Evolutionary conservation across 2,797 vertebrate species (phyloP).

Genomic region (Molossus molossus): DNA sequence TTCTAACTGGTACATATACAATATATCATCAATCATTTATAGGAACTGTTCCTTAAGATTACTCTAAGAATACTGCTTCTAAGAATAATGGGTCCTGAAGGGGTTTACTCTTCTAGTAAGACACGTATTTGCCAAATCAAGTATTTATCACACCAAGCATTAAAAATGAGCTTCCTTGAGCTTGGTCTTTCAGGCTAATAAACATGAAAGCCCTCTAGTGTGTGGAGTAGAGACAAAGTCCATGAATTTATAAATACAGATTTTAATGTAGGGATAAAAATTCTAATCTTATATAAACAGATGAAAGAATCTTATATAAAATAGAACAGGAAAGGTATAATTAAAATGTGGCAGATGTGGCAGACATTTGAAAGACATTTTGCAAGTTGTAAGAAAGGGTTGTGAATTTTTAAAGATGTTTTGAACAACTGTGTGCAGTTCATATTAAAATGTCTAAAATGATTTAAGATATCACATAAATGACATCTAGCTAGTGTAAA

Average conservation of each 20-base stretch:
- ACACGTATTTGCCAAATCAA: conserved; percentile 51
- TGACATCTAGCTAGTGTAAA: not conserved
- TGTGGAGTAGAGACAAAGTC: conserved; percentile 1
- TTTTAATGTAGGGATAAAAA: conserved; percentile 58
- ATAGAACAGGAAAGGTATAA: conserved; percentile 64
- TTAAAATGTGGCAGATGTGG: conserved; percentile 53
- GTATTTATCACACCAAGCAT: conserved; percentile 68
- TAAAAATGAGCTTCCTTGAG: conserved; percentile 74
- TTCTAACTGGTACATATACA: conserved; percentile 51
- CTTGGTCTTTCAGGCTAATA: conserved; percentile 62
- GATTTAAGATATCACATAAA: not conserved
- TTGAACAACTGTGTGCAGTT: not conserved
- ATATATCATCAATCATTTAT: conserved; percentile 33
- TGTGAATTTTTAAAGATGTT: conserved; percentile 63
- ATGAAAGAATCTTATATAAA: conserved; percentile 46
- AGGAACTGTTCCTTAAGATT: conserved; percentile 47
- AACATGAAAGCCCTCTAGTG: conserved; percentile 51
- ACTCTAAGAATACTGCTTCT: conserved; percentile 42
- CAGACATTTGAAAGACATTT: conserved; percentile 68
- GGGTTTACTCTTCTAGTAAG: conserved; percentile 36
- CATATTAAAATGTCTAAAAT: conserved; percentile 53
- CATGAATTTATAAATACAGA: conserved; percentile 73
- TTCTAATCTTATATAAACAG: conserved; percentile 59
- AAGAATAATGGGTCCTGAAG: conserved; percentile 58
- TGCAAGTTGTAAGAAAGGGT: conserved; percentile 45